Evolutionary conservation across 1,140 invertebrate genomes (phyloP), one percentile per base, ranked within the genome.

Genomic region (Drosophila ambigua): DNA sequence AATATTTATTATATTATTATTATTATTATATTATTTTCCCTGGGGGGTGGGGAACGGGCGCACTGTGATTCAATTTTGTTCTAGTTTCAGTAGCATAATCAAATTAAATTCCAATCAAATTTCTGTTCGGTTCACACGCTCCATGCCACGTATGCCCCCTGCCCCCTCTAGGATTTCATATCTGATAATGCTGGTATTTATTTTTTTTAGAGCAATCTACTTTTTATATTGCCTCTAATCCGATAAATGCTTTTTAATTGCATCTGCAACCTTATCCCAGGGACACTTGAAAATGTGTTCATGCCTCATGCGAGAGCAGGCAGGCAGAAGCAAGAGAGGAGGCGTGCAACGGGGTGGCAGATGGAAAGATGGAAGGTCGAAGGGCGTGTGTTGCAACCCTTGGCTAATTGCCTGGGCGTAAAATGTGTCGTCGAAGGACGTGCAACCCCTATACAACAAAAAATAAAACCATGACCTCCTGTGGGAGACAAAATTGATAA

Each of bases 231-330:
- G 80, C 65, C 71, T 67, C 58, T 81, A 75, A 85, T 80, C 82
- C 64, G 73, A 48, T 85, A 85, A 85, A 85, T 85, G 74, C 61
- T 88, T 82, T 85, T 87, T 85, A 85, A 85, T 85, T 85, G 82
- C 61, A 78, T 85, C 60, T 72, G 63, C 44, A 74, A 62, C 63
- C 78, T 71, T 76, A 53, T 54, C 23, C 45, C 82, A 75, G 68
- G 65, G 65, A 58, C 74, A 87, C 82, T 85, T 88, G 68, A 87
- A 72, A 82, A 61, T 60, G 54, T 20, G 48, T 50, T 49, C 11
- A 39, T 59, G 57, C 58, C 68, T 77, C 69, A 67, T 73, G 35
- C 20, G 2, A 39, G 11, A 4, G 11, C 4, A 13, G 16, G 62
- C 20, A 31, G 20, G 0, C 35, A 23, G 23, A 39, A 28, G 64